Evolutionary conservation across 1,140 invertebrate species (phyloP), one percentile per base, ranked within the genome.

Genomic region (Notospermus geniculatus): DNA sequence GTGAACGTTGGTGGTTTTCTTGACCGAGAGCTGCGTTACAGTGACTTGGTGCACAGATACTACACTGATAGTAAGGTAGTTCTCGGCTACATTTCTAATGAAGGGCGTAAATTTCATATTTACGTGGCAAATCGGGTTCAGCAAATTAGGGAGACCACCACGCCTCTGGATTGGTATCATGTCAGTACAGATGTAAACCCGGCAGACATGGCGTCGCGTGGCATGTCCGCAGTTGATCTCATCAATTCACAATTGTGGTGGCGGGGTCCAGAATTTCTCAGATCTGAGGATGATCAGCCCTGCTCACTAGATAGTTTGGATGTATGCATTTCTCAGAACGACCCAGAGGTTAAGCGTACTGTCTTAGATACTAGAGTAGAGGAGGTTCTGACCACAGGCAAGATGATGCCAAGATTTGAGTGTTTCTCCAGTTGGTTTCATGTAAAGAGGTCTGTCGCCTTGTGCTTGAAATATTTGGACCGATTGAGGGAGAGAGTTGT

Each of bases 1-100:
- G 32, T 36, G 4, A 4, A 15, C 4, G 19, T 52, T 4, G 46
- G 19, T 52, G 25, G n/a, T 7, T 22, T 52, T 9, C 46, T 52
- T 7, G 19, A 27, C 4, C 4, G 19, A n/a, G 46, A 52, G 25
- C n/a, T 52, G 19, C 4, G n/a, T 4, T 22, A 22, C 19, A 9
- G n/a, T 4, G 25, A 9, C 25, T 5, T 22, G 9, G 46, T 5
- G 19, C 19, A 55, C 7, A 25, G 2, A 25, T 67, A 46, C 41
- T 67, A 53, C 23, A 64, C 65, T n/a, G 65, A 67, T 32, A 56
- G 57, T 41, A 60, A 53, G 41, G 57, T 66, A 5, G 60, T 63
- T 15, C 28, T 62, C 43, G 60, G 59, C 22, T 65, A 70, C 43
- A 56, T 70, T 7, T 22, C 55, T 28, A 70, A 70, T 32, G 13